A percentile compares a stretch with the other conserved stretches of the same genome.
Evolutionary conservation across 2,888 invertebrate species (phyloP).

Genomic region (Lagria hirta): DNA sequence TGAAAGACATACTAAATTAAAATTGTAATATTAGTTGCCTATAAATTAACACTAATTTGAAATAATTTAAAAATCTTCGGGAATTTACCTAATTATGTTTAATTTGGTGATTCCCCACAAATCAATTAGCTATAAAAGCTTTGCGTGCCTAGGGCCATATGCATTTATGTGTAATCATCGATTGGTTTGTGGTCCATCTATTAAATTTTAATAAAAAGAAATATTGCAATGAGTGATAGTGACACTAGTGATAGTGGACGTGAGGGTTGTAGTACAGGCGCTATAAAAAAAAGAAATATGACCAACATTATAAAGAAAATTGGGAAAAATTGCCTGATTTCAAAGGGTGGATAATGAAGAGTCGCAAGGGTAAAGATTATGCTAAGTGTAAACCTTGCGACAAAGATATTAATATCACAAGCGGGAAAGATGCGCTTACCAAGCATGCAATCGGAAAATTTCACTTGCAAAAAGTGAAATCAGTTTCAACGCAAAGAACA

Average conservation of each 20-base stretch:
- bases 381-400: slow-evolving; percentile 17
- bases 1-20: no score
- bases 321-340: slow-evolving; percentile 1
- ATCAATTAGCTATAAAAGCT: no score
- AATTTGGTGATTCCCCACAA: no score
- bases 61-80: no score
- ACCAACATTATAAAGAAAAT: not conserved
- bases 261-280: not conserved
- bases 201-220: no score
- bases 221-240: not conserved
- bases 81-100: no score
- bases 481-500: not conserved
- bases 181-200: no score
- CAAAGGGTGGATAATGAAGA: slow-evolving; percentile 1
- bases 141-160: no score
- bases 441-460: slow-evolving; percentile 14
- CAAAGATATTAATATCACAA: slow-evolving; percentile 18
- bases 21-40: no score
- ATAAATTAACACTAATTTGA: no score
- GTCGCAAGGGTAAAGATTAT: slow-evolving; percentile 15
- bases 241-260: not conserved
- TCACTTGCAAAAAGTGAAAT: slow-evolving; percentile 12
- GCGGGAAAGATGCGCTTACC: slow-evolving; percentile 21
- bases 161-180: no score
- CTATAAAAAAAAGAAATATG: not conserved